A percentile compares a stretch with the other conserved stretches of the same genome.
Conservation (phyloP, 2,113 vertebrate species). For the Mesoclemmys tuberculata region DNA sequence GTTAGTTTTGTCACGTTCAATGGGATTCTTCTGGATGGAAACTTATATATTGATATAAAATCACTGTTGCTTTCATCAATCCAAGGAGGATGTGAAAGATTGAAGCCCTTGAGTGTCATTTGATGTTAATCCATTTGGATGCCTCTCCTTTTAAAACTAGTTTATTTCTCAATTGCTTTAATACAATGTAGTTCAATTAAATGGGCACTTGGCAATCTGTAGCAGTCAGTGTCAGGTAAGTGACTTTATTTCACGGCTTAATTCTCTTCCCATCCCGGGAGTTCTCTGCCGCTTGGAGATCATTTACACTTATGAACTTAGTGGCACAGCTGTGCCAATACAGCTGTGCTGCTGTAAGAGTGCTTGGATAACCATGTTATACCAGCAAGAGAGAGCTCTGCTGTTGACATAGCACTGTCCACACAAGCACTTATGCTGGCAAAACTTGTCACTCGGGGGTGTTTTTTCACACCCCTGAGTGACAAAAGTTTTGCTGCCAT, state of each 20-base stretch:
- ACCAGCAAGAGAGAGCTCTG: too few relatives aligned
- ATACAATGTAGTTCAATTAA: neutral
- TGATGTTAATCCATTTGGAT: neutral
- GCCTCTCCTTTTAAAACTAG: neutral
- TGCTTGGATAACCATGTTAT: too few relatives aligned
- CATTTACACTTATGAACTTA: too few relatives aligned
- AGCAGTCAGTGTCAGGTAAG: neutral
- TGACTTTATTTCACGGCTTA: neutral
- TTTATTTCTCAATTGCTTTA: neutral
- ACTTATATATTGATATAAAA: neutral
- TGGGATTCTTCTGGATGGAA: neutral
- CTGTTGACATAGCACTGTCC: too few relatives aligned
- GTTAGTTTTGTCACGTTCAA: neutral
- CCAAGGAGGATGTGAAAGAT: neutral
- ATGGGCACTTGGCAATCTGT: neutral
- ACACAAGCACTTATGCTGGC: too few relatives aligned
- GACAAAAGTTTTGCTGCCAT: too few relatives aligned
- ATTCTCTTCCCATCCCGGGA: neutral
- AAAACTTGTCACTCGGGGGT: too few relatives aligned
- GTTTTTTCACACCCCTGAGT: too few relatives aligned
- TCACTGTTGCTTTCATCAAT: neutral
- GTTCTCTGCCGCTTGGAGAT: neutral
- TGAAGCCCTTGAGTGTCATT: neutral
- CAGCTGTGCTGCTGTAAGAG: too few relatives aligned
- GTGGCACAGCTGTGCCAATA: too few relatives aligned